Conservation (phyloP, 2,113 vertebrate species). For the Chionomys nivalis region DNA sequence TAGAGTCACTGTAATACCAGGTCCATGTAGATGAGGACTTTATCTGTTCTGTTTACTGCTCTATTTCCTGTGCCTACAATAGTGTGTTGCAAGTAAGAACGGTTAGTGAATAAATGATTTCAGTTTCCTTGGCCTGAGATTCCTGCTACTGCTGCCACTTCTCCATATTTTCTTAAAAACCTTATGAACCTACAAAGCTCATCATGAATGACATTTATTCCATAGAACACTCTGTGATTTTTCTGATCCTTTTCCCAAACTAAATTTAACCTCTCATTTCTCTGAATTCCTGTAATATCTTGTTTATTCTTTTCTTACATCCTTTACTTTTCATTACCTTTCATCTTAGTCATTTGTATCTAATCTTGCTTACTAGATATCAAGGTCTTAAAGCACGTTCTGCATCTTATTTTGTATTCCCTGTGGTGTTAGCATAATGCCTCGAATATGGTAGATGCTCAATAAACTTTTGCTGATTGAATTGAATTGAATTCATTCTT, state of each 20-base stretch:
- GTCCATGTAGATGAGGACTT: not conserved
- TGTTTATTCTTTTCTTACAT: constrained; percentile 46
- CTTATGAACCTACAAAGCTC: not conserved
- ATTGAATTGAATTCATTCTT: constrained; percentile 57
- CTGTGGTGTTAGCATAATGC: constrained; percentile 48
- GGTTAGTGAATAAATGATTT: constrained; percentile 29
- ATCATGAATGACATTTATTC: constrained; percentile 55
- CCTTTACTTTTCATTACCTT: constrained; percentile 52
- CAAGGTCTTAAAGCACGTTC: constrained; percentile 22
- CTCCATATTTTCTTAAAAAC: constrained; percentile 29
- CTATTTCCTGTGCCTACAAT: not conserved
- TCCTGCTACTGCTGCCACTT: not conserved
- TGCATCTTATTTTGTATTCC: constrained; percentile 58
- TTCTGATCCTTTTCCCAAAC: constrained; percentile 51
- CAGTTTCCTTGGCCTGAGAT: constrained; percentile 24
- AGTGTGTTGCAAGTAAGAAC: constrained; percentile 40
- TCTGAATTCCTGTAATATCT: constrained; percentile 56
- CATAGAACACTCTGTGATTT: constrained; percentile 11
- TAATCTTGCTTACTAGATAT: constrained; percentile 55
- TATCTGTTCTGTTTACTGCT: constrained; percentile 44
- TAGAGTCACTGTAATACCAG: not conserved
- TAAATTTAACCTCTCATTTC: constrained; percentile 57
- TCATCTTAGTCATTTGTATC: constrained; percentile 60
- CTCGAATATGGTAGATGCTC: constrained; percentile 44
- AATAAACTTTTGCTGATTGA: constrained; percentile 62